Percentiles rank a stretch among this genome's conserved stretches.
Conservation (phyloP, 2,113 vertebrate species). For the Ictidomys tridecemlineatus region DNA sequence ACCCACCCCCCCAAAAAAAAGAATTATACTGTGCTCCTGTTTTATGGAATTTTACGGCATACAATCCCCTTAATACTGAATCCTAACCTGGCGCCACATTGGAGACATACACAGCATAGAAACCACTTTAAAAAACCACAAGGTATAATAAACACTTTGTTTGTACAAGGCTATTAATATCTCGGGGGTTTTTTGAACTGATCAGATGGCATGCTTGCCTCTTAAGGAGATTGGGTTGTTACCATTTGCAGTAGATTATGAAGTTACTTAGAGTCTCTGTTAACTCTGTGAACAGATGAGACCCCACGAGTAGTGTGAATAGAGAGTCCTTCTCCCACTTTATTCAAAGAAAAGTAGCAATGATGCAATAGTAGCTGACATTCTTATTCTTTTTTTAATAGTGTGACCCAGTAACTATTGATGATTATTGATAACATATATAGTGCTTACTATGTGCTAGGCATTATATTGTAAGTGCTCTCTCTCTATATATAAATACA, state of each 20-base stretch:
- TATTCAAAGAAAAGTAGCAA: background rate
- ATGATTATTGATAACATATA: background rate
- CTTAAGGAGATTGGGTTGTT: background rate
- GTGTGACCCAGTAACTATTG: background rate
- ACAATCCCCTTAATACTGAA: constrained; percentile 49
- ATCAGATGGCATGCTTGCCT: background rate
- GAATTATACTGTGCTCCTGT: constrained; percentile 39
- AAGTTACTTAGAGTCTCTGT: background rate
- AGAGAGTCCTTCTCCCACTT: background rate
- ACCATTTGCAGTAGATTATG: background rate
- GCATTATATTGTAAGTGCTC: background rate
- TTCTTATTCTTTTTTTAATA: background rate
- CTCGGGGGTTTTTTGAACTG: background rate
- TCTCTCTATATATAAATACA: background rate
- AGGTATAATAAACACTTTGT: constrained; percentile 63
- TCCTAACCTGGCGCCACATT: background rate
- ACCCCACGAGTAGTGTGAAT: background rate
- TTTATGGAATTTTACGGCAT: constrained; percentile 36
- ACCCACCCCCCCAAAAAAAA: constrained; percentile 39
- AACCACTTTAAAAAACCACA: background rate
- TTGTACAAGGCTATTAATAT: constrained; percentile 42
- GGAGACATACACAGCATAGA: background rate
- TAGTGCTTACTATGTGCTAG: background rate
- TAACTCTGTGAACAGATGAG: background rate
- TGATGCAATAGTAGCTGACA: background rate